A percentile compares a stretch with the other conserved stretches of the same genome.
phyloP scores from a whole-genome alignment of 2,888 invertebrate genomes.

The Erannis defoliaria region DNA sequence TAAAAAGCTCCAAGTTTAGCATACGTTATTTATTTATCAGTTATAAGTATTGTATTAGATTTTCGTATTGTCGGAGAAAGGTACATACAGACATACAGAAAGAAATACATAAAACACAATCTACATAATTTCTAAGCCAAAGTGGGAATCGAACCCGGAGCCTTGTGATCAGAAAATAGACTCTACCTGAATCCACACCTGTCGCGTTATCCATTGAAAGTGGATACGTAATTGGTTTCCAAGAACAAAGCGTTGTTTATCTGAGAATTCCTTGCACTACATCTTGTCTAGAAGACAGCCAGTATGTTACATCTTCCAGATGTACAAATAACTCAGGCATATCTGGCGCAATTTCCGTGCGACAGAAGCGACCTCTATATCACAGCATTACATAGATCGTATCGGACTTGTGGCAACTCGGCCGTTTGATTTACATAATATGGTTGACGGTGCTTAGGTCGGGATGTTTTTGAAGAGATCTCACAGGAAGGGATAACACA shows the following conservation, averaged over 20 bases:
- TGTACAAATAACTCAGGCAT: slow-evolving; percentile 44
- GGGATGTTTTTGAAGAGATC: slow-evolving; percentile 4
- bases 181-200: neutral
- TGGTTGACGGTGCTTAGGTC: slow-evolving; percentile 31
- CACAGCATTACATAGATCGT: slow-evolving; percentile 24
- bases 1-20: too few relatives aligned
- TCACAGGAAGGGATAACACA: neutral
- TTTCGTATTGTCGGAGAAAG: too few relatives aligned
- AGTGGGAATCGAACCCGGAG: neutral
- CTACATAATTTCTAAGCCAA: too few relatives aligned
- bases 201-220: neutral
- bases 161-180: neutral
- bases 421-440: slow-evolving; percentile 35
- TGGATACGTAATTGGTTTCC: neutral
- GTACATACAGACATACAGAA: too few relatives aligned
- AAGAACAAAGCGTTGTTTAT: neutral
- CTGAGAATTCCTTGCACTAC: neutral
- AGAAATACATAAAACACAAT: too few relatives aligned
- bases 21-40: too few relatives aligned
- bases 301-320: slow-evolving; percentile 14
- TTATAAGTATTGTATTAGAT: too few relatives aligned
- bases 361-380: slow-evolving; percentile 43
- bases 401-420: slow-evolving; percentile 39
- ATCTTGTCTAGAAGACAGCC: slow-evolving; percentile 5
- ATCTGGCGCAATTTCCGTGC: slow-evolving; percentile 34